These are phyloP conservation scores for Ginglymostoma cirratum DNA, from an alignment of 2,113 vertebrate species.

Conservation along the genomic window DNA sequence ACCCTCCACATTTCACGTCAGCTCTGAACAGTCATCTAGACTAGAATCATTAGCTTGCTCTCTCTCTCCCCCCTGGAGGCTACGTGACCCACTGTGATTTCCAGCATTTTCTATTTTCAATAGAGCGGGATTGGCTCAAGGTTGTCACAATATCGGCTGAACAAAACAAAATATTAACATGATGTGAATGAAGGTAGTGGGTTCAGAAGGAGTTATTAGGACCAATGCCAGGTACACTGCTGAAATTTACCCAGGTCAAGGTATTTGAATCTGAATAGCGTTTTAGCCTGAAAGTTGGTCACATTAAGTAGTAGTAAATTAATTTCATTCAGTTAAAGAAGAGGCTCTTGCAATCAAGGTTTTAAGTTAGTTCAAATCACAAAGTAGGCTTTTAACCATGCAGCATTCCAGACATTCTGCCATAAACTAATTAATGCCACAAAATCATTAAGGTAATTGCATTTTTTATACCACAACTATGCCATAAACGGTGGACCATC, in stretches of 20 bases:
- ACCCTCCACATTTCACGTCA: no score
- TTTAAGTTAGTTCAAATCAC: neutral
- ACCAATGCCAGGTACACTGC: neutral
- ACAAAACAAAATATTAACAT: neutral
- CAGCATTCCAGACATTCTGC: neutral
- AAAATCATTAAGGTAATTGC: neutral
- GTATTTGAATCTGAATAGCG: neutral
- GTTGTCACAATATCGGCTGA: neutral
- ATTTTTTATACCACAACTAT: neutral
- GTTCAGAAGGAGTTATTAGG: neutral
- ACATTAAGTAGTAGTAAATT: neutral
- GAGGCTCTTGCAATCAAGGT: neutral
- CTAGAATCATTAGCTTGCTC: no score
- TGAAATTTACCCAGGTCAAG: neutral
- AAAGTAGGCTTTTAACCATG: neutral
- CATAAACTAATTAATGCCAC: neutral
- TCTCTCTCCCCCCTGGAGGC: no score
- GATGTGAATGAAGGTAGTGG: neutral
- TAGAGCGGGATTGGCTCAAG: neutral
- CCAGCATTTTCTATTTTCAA: no score
- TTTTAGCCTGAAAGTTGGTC: neutral
- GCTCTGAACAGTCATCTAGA: no score
- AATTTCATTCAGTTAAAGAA: neutral
- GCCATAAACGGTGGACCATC: neutral
- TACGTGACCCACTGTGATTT: no score